phyloP scores from a whole-genome alignment of 1,140 invertebrate species.

The Rhyacophila brunnea region DNA sequence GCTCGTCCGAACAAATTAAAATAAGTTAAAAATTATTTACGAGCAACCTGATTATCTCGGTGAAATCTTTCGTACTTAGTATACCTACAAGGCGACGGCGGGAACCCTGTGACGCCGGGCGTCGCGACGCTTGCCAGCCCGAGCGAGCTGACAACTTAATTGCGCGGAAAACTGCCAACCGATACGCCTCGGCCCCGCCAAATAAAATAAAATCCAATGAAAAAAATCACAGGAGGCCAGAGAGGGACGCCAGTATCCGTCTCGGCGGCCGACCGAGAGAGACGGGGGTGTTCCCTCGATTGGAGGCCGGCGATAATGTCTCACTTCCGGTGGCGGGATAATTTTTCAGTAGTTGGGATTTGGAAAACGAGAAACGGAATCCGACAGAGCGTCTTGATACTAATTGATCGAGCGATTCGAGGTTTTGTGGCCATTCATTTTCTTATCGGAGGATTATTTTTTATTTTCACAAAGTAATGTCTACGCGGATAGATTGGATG shows the following conservation, averaged over 20 bases:
- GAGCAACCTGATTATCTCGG: too few relatives aligned
- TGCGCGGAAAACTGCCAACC: conserved; percentile 28
- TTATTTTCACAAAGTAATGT: too few relatives aligned
- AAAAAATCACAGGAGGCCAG: neutral
- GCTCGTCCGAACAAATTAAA: too few relatives aligned
- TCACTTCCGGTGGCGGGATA: conserved; percentile 10
- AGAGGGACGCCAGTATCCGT: neutral
- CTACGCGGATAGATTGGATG: too few relatives aligned
- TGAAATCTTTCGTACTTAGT: too few relatives aligned
- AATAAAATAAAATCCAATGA: too few relatives aligned
- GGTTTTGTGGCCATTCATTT: too few relatives aligned
- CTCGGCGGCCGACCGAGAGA: neutral
- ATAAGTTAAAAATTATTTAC: too few relatives aligned
- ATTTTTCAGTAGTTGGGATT: conserved; percentile 13
- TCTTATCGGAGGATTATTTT: too few relatives aligned
- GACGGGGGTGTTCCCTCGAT: neutral
- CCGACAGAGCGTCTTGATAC: neutral
- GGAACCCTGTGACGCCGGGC: neutral
- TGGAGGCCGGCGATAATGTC: conserved; percentile 16
- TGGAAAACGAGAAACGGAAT: too few relatives aligned
- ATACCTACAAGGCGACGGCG: too few relatives aligned
- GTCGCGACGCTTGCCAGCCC: conserved; percentile 20
- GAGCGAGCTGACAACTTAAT: conserved; percentile 28
- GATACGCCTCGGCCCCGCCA: conserved; percentile 20
- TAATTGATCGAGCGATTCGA: neutral